Evolutionary conservation across 2,888 invertebrate genomes (phyloP).

Genomic region (Platycheirus albimanus): DNA sequence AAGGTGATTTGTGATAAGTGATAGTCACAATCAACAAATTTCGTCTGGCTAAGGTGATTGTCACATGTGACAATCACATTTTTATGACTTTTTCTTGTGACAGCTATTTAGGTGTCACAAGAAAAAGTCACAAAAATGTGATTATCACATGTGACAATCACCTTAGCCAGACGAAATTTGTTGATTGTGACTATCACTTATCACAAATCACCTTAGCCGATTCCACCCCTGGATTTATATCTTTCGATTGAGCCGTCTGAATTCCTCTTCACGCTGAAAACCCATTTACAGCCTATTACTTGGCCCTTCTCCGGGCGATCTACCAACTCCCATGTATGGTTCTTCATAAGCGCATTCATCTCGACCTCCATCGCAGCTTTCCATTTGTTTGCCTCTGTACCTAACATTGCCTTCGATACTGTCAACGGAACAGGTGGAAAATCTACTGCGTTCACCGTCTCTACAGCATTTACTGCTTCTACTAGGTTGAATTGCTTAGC

Average conservation of each 20-base stretch:
- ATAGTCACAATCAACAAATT: too few relatives aligned
- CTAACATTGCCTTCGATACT: neutral
- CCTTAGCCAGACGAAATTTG: too few relatives aligned
- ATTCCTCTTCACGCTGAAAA: conserved; percentile 12
- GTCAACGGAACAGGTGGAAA: neutral
- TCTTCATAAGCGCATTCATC: neutral
- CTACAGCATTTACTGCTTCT: neutral
- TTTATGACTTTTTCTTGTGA: too few relatives aligned
- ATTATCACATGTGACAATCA: too few relatives aligned
- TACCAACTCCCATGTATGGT: conserved; percentile 24
- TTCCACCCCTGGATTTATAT: conserved; percentile 2
- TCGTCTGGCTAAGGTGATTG: too few relatives aligned
- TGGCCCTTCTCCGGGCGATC: conserved; percentile 1
- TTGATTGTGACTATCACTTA: too few relatives aligned
- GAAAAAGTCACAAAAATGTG: too few relatives aligned
- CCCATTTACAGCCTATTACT: conserved; percentile 21
- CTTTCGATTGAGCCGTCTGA: conserved; percentile 4
- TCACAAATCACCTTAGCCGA: too few relatives aligned
- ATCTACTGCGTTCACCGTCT: neutral
- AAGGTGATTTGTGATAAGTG: too few relatives aligned
- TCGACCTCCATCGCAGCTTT: neutral
- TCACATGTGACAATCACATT: too few relatives aligned
- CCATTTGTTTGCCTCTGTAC: neutral
- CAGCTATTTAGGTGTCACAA: too few relatives aligned
- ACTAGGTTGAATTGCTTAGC: conserved; percentile 1